phyloP scores from a whole-genome alignment of 2,797 vertebrate genomes.

The Botia kubotai region DNA sequence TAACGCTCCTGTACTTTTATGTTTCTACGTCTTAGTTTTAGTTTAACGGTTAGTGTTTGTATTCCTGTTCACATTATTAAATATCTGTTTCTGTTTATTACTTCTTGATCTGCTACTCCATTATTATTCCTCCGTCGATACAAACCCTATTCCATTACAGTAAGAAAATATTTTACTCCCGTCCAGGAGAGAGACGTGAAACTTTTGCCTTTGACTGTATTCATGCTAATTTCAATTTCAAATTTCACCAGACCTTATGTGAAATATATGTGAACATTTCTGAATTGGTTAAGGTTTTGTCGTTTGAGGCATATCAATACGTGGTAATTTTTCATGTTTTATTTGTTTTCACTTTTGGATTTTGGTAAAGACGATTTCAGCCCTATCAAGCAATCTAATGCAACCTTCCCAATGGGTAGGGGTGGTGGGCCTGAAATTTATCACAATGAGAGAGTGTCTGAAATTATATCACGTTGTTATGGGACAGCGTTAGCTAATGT shows the following conservation, averaged over 20 bases:
- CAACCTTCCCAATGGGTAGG: slow-evolving; percentile 3
- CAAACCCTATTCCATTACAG: too few species aligned
- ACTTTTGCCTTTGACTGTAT: too few species aligned
- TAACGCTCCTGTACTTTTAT: too few species aligned
- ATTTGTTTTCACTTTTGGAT: background rate
- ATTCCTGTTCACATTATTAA: too few species aligned
- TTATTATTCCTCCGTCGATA: too few species aligned
- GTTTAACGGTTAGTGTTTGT: too few species aligned
- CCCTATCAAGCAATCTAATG: background rate
- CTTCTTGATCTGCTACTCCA: too few species aligned
- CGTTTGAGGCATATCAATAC: background rate
- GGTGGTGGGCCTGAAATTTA: background rate
- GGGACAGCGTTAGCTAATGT: slow-evolving; percentile 7
- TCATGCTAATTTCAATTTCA: too few species aligned
- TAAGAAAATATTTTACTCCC: too few species aligned
- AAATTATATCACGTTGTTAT: background rate
- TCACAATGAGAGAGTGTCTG: background rate
- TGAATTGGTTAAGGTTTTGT: background rate
- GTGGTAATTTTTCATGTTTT: background rate
- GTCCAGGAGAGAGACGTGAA: too few species aligned
- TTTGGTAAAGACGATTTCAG: background rate
- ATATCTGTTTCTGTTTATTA: too few species aligned
- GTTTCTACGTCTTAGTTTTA: too few species aligned
- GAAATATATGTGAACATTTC: background rate
- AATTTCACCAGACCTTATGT: background rate